A percentile compares a stretch with the other conserved stretches of the same genome.
Evolutionary conservation across 2,797 vertebrate species (phyloP).

Genomic region (Nannoperca australis): DNA sequence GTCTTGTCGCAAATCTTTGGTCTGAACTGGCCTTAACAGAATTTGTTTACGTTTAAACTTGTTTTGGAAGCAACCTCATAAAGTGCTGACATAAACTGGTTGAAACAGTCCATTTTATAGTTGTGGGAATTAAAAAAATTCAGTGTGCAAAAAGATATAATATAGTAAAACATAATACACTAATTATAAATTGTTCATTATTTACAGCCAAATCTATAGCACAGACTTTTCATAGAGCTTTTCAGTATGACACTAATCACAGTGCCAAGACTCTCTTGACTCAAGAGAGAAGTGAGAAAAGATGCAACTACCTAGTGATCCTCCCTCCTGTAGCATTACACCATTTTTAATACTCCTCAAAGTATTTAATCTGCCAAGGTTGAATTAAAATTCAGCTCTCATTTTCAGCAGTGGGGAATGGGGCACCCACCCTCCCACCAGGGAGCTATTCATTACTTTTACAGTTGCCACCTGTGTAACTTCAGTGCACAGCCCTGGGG

Average conservation of each 20-base stretch:
- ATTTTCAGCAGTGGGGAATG: slow-evolving; percentile 40
- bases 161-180: neutral
- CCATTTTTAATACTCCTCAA: slow-evolving; percentile 46
- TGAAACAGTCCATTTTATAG: neutral
- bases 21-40: no score
- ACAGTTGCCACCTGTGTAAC: slow-evolving; percentile 66
- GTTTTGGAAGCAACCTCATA: neutral
- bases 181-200: slow-evolving; percentile 8
- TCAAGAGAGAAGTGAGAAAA: slow-evolving; percentile 21
- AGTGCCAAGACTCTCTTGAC: no score
- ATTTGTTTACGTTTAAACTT: no score
- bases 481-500: slow-evolving; percentile 55
- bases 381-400: slow-evolving; percentile 61
- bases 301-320: slow-evolving; percentile 1
- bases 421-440: slow-evolving; percentile 38
- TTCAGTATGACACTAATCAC: slow-evolving; percentile 7
- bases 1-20: no score
- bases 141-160: neutral
- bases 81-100: neutral
- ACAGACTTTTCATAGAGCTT: slow-evolving; percentile 4
- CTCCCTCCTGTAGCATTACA: slow-evolving; percentile 27
- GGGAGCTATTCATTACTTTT: slow-evolving; percentile 72
- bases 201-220: neutral
- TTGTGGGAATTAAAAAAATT: neutral
- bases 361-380: slow-evolving; percentile 49